A percentile compares a stretch with the other conserved stretches of the same genome.
Evolutionary conservation across 2,113 vertebrate species (phyloP).

Genomic region (Ardeotis arabs): DNA sequence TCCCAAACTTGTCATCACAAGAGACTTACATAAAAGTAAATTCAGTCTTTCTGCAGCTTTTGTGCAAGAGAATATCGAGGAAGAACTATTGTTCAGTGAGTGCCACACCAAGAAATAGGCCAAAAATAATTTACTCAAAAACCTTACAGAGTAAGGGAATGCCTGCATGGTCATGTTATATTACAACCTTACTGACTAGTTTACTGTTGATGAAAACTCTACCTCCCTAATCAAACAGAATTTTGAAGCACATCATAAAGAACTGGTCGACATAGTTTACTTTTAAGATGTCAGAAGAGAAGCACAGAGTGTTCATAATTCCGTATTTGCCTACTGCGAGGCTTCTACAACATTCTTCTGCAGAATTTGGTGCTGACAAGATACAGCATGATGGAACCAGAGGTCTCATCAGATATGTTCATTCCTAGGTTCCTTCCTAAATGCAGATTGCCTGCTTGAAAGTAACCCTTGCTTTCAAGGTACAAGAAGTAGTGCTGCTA

Average conservation of each 20-base stretch:
- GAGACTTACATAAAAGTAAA: neutral
- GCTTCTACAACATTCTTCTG: neutral
- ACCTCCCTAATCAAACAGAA: neutral
- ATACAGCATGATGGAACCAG: neutral
- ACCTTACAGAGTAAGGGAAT: neutral
- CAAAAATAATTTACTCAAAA: fast-evolving
- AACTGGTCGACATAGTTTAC: neutral
- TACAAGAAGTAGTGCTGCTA: neutral
- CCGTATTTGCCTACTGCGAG: neutral
- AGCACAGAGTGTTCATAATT: neutral
- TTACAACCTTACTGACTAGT: neutral
- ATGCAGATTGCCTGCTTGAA: neutral
- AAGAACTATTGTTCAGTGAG: neutral
- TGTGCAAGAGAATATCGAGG: neutral
- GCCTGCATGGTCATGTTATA: fast-evolving
- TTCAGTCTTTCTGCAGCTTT: neutral
- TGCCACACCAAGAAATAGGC: neutral
- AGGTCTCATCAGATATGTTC: neutral
- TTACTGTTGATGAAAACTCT: neutral
- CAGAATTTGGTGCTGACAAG: neutral
- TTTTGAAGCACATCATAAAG: neutral
- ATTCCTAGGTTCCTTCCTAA: neutral
- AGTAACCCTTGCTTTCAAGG: neutral
- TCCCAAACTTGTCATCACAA: neutral
- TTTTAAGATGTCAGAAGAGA: neutral